A percentile compares a stretch with the other conserved stretches of the same genome.
phyloP scores from a whole-genome alignment of 2,797 vertebrate genomes.

The Crypturellus tataupa region DNA sequence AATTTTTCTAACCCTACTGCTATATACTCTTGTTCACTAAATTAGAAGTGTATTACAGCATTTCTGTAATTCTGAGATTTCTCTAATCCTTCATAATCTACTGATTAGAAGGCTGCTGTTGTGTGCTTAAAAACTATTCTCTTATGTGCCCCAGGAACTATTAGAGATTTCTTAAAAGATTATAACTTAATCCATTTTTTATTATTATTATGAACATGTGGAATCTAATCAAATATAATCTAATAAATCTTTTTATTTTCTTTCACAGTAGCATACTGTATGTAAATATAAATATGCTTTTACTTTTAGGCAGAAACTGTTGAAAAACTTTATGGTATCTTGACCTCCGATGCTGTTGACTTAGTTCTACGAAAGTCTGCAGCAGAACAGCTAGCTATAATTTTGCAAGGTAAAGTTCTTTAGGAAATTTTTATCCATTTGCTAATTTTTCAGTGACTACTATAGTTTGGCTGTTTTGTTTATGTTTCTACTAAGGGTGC shows the following conservation, averaged over 20 bases:
- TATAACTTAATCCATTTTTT: neutral
- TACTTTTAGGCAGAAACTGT: conserved; percentile 89
- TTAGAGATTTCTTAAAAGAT: neutral
- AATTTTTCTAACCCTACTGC: neutral
- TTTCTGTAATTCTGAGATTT: neutral
- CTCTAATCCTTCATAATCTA: neutral
- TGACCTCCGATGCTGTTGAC: conserved; percentile 89
- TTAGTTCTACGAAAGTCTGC: conserved; percentile 90
- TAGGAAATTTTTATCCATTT: neutral
- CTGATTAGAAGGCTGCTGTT: neutral
- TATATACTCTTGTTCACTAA: neutral
- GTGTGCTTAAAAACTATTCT: neutral
- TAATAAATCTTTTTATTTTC: neutral
- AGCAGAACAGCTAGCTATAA: conserved; percentile 91
- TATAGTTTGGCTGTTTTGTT: neutral
- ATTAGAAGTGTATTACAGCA: neutral
- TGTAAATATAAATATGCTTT: conserved; percentile 1
- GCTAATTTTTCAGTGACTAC: neutral
- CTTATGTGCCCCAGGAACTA: neutral
- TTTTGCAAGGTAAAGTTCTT: conserved; percentile 89
- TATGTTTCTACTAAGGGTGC: neutral
- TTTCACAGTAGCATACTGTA: neutral
- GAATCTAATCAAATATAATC: neutral
- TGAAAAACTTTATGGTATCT: conserved; percentile 90
- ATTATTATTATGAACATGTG: neutral